These are phyloP conservation scores for Lasioglossum leucozonium DNA, from an alignment of 2,888 invertebrate species.

Conservation along the genomic window DNA sequence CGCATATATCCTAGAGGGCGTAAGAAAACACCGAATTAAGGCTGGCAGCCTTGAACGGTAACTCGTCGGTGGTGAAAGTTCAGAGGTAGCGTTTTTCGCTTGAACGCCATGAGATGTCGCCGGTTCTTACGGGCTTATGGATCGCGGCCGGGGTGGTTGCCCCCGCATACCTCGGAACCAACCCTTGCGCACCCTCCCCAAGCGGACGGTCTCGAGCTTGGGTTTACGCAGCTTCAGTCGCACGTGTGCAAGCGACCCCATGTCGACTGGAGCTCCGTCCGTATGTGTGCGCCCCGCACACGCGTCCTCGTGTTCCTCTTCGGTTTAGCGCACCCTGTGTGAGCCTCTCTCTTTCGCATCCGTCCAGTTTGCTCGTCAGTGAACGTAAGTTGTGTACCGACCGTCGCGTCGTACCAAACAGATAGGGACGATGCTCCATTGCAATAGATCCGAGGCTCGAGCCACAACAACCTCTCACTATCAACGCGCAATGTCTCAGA, in stretches of 20 bases:
- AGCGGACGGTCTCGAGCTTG: conserved; percentile 41
- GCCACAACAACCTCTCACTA: neutral
- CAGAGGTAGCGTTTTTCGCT: neutral
- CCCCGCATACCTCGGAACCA: conserved; percentile 46
- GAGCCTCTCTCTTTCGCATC: conserved; percentile 1
- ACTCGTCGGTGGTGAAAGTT: too few relatives aligned
- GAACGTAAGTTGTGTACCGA: conserved; percentile 51
- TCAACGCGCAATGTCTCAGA: neutral
- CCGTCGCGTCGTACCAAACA: neutral
- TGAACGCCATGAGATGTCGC: conserved; percentile 58
- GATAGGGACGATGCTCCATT: neutral
- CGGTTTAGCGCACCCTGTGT: conserved; percentile 23
- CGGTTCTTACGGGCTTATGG: conserved; percentile 53
- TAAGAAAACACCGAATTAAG: too few relatives aligned
- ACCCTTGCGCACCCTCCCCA: conserved; percentile 32
- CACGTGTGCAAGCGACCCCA: conserved; percentile 51
- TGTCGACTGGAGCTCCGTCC: conserved; percentile 24
- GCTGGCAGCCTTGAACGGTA: too few relatives aligned
- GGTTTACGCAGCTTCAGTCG: conserved; percentile 24
- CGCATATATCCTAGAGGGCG: too few relatives aligned
- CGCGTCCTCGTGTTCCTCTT: conserved; percentile 26
- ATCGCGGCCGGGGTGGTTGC: conserved; percentile 66
- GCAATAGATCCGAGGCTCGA: neutral
- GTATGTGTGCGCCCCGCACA: conserved; percentile 43
- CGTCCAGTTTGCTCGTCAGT: conserved; percentile 2